Conservation (phyloP, 2,113 vertebrate species). For the Erinaceus europaeus region DNA sequence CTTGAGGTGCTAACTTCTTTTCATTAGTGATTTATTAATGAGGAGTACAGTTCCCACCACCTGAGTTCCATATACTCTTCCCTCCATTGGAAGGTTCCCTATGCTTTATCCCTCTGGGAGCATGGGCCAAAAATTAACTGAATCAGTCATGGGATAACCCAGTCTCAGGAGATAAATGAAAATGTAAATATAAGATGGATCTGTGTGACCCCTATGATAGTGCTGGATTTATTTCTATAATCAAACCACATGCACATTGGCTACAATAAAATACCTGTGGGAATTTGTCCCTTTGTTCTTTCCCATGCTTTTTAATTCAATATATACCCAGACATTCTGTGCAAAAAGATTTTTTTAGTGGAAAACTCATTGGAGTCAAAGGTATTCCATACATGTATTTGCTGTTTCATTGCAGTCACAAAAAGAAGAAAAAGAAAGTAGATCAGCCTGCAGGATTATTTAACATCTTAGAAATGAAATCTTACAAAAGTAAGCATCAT, state of each 20-base stretch:
- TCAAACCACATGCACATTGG: neutral
- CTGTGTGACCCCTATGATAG: neutral
- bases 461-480: neutral
- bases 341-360: fast-evolving
- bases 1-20: too few relatives aligned
- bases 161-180: too few relatives aligned
- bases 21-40: too few relatives aligned
- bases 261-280: neutral
- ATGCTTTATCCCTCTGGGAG: too few relatives aligned
- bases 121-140: too few relatives aligned
- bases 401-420: neutral
- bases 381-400: neutral
- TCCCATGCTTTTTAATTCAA: neutral
- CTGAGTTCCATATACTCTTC: too few relatives aligned
- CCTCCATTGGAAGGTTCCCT: too few relatives aligned
- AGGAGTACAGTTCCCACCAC: neutral
- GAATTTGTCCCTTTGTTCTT: neutral
- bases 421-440: neutral
- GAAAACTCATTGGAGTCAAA: neutral
- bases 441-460: neutral
- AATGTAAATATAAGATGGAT: neutral
- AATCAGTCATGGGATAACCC: neutral
- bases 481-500: neutral
- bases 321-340: neutral
- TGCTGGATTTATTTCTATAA: neutral